A percentile compares a stretch with the other conserved stretches of the same genome.
Conservation (phyloP, 2,113 vertebrate species). For the Ploceus nigricollis region DNA sequence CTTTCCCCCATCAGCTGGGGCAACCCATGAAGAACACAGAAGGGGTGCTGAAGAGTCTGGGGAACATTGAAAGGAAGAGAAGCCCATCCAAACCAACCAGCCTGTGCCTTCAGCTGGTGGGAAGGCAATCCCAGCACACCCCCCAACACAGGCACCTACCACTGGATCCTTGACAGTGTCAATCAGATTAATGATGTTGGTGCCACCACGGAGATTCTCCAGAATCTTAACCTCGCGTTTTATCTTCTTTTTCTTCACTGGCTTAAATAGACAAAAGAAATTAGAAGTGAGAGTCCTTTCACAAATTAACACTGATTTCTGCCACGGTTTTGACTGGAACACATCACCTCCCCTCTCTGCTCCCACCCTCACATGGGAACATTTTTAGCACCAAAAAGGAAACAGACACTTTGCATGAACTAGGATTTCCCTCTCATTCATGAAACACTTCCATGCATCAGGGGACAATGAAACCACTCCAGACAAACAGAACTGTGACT, state of each 20-base stretch:
- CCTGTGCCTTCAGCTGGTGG: accelerated
- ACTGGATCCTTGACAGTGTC: slow-evolving; percentile 98
- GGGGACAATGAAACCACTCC: neutral
- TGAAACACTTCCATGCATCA: neutral
- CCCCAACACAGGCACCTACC: slow-evolving; percentile 76
- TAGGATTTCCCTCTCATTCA: neutral
- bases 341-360: neutral
- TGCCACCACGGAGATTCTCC: slow-evolving; percentile 95
- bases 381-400: neutral
- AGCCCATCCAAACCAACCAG: neutral
- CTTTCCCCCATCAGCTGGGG: neutral
- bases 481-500: neutral
- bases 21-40: neutral
- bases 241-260: slow-evolving; percentile 99
- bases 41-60: neutral
- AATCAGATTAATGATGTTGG: slow-evolving; percentile 97
- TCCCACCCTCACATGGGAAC: neutral
- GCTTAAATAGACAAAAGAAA: slow-evolving; percentile 84
- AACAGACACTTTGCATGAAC: neutral
- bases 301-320: slow-evolving; percentile 15
- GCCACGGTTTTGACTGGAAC: neutral
- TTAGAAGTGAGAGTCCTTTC: slow-evolving; percentile 73
- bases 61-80: neutral
- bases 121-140: neutral
- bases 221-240: slow-evolving; percentile 98